phyloP scores from a whole-genome alignment of 2,797 vertebrate species.

The Diceros bicornis region DNA sequence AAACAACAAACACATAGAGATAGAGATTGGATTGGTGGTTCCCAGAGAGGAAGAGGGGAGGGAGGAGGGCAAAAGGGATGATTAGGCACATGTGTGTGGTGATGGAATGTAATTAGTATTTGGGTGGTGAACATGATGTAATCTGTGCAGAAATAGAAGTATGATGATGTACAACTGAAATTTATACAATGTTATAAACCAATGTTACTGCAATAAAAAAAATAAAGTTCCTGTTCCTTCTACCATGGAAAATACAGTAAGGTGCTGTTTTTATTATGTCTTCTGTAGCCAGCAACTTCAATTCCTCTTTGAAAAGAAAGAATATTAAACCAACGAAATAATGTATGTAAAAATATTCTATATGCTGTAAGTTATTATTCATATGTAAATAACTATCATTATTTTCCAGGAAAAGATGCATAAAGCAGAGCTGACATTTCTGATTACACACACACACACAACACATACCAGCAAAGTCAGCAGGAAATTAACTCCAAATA shows the following conservation, averaged over 20 bases:
- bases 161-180: too few species aligned
- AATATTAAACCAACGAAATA: constrained; percentile 35
- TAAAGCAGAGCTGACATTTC: neutral
- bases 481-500: constrained; percentile 35
- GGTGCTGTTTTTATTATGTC: neutral
- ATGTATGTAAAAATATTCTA: neutral
- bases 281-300: neutral
- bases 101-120: too few species aligned
- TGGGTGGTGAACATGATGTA: too few species aligned
- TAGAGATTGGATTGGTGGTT: too few species aligned
- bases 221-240: neutral
- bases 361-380: neutral
- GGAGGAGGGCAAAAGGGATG: too few species aligned
- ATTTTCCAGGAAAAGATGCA: constrained; percentile 4
- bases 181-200: too few species aligned
- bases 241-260: neutral
- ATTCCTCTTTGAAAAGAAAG: neutral
- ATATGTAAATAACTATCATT: neutral
- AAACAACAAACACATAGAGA: too few species aligned
- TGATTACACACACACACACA: neutral
- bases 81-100: too few species aligned
- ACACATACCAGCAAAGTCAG: neutral
- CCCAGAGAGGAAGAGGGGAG: too few species aligned
- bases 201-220: too few species aligned
- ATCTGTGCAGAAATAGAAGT: too few species aligned